A percentile compares a stretch with the other conserved stretches of the same genome.
Evolutionary conservation across 2,888 invertebrate genomes (phyloP).

Genomic region (Epiblema foenella): DNA sequence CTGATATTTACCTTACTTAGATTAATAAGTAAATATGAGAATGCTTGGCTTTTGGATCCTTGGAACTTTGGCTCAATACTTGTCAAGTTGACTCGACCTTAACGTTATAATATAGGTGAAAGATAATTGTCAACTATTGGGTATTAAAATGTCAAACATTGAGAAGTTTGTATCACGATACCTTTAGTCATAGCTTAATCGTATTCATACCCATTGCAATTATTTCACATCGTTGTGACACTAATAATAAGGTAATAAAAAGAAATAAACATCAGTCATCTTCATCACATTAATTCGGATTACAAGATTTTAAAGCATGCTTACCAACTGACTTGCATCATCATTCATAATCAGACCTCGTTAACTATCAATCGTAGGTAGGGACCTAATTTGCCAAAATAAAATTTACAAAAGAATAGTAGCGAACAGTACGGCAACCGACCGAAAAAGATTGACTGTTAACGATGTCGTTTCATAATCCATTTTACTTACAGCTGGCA

Average conservation of each 20-base stretch:
- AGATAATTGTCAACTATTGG: too few species aligned
- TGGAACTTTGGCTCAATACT: too few species aligned
- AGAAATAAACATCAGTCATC: background rate
- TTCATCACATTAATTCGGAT: constrained; percentile 5
- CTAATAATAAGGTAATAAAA: background rate
- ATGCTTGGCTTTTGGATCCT: too few species aligned
- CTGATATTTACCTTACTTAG: too few species aligned
- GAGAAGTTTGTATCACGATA: too few species aligned
- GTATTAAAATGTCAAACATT: too few species aligned
- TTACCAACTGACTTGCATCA: constrained; percentile 24
- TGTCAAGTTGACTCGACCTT: too few species aligned
- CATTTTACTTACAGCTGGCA: constrained; percentile 78
- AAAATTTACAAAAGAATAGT: too few species aligned
- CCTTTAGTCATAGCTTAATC: background rate
- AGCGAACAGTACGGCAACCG: too few species aligned
- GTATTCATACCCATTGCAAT: background rate
- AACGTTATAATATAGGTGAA: too few species aligned
- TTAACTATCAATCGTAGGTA: constrained; percentile 59
- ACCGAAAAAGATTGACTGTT: background rate
- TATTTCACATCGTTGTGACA: background rate
- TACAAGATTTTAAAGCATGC: constrained; percentile 24
- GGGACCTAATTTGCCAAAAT: too few species aligned
- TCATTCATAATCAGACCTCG: constrained; percentile 45
- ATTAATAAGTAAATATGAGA: too few species aligned
- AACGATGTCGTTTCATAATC: constrained; percentile 45